These are phyloP conservation scores for Spinibarbus caldwelli DNA, from an alignment of 2,797 vertebrate genomes.

Conservation along the genomic window DNA sequence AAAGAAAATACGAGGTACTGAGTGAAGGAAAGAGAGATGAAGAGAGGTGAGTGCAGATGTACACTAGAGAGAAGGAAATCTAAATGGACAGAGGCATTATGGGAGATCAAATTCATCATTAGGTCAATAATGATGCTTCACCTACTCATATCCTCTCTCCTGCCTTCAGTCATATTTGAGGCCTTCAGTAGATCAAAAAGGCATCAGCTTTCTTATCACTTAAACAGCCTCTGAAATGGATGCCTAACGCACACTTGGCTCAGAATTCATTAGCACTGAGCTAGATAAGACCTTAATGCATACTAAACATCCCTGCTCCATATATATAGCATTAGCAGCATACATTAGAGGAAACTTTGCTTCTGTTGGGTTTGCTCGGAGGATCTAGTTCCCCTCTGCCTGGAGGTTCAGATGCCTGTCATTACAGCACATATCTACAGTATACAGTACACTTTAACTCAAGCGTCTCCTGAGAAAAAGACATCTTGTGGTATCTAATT, in stretches of 20 bases:
- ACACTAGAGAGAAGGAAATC: not conserved
- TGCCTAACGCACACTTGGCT: conserved; percentile 4
- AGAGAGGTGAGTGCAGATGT: not conserved
- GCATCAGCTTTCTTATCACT: conserved; percentile 25
- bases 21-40: not conserved
- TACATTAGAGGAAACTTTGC: not conserved
- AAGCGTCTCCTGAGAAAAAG: not conserved
- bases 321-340: conserved; percentile 11
- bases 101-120: conserved; percentile 35
- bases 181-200: not conserved
- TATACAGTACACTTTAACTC: no score
- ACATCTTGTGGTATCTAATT: not conserved
- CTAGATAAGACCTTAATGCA: conserved; percentile 19
- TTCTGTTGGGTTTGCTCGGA: not conserved
- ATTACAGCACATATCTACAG: conserved; percentile 3
- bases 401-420: not conserved
- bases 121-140: conserved; percentile 23
- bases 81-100: conserved; percentile 28
- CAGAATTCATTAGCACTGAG: conserved; percentile 34
- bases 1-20: conserved; percentile 14
- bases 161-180: not conserved
- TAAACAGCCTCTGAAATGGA: conserved; percentile 29
- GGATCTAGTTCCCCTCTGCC: not conserved
- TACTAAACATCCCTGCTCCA: conserved; percentile 32
- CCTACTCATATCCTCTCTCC: not conserved